These are phyloP conservation scores for Crypturellus tataupa DNA, from an alignment of 2,797 vertebrate species.

Conservation along the genomic window DNA sequence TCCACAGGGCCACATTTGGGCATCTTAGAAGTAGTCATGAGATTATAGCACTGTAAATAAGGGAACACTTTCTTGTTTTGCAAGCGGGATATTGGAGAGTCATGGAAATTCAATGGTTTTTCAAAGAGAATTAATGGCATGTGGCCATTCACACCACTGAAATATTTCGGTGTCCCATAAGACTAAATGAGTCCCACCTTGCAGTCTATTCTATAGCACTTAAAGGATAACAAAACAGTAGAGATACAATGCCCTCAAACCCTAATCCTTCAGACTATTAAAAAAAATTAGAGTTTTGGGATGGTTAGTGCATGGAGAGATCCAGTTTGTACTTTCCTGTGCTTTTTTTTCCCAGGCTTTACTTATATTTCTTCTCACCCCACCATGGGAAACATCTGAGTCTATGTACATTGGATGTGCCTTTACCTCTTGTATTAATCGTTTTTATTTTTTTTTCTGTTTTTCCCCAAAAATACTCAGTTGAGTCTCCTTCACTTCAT, in stretches of 20 bases:
- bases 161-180: background rate
- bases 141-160: background rate
- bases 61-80: background rate
- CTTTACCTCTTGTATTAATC: background rate
- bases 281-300: background rate
- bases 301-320: background rate
- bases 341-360: background rate
- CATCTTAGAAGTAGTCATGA: fast-evolving
- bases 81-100: background rate
- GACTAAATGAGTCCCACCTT: background rate
- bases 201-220: background rate
- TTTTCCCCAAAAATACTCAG: constrained; percentile 5
- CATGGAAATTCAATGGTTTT: background rate
- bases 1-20: background rate
- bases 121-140: background rate
- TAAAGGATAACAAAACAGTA: background rate
- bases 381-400: background rate
- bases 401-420: background rate
- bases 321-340: background rate
- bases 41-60: background rate
- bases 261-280: background rate
- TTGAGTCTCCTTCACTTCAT: constrained; percentile 28
- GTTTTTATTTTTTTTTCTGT: background rate
- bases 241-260: background rate
- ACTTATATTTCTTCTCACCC: background rate